Percentiles rank a stretch among this genome's conserved stretches.
These are phyloP conservation scores for Emydocephalus ijimae DNA, from an alignment of 2,113 vertebrate species.

Conservation along the genomic window DNA sequence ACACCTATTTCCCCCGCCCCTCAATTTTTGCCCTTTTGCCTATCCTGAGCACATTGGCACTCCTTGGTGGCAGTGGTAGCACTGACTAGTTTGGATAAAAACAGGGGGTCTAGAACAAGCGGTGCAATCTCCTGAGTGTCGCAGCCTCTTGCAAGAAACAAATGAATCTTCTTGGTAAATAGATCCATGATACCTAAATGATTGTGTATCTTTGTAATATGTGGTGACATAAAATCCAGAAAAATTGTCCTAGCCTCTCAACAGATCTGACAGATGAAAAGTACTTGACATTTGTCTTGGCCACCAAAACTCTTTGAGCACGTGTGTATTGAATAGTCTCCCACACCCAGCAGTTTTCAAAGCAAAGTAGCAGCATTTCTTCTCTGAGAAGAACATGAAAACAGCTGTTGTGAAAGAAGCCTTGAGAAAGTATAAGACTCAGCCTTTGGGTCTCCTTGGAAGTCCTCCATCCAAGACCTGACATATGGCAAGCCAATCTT, in stretches of 20 bases:
- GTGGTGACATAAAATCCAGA: background rate
- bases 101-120: background rate
- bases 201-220: background rate
- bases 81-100: background rate
- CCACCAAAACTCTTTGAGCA: background rate
- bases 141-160: background rate
- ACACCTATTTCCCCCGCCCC: background rate
- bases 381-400: background rate
- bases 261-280: background rate
- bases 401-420: background rate
- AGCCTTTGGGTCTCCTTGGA: too few species aligned
- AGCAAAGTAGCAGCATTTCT: background rate
- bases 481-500: background rate
- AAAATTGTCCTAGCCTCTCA: background rate
- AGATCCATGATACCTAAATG: background rate
- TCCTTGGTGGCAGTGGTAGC: background rate
- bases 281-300: background rate
- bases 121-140: background rate
- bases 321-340: background rate
- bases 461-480: background rate
- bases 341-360: background rate
- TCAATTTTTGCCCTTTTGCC: background rate
- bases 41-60: background rate
- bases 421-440: background rate
- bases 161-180: background rate